Evolutionary conservation across 1,140 invertebrate genomes (phyloP).

Genomic region (Pristionchus pacificus): DNA sequence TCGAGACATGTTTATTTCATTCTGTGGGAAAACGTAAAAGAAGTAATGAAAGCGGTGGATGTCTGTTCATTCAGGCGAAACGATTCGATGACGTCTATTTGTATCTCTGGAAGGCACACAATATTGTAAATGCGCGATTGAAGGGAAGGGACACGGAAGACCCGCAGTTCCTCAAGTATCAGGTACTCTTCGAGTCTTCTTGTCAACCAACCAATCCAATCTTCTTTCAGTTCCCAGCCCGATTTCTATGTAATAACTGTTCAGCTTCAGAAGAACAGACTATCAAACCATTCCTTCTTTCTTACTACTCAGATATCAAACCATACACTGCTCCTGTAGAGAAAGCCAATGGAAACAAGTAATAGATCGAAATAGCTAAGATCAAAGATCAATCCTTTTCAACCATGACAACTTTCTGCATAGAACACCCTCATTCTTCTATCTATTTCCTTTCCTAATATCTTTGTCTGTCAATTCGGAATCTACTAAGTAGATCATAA

Average conservation of each 20-base stretch:
- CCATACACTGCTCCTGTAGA: slow-evolving; percentile 12
- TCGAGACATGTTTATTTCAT: too few species aligned
- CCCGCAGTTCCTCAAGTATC: slow-evolving; percentile 39
- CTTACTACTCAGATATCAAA: slow-evolving; percentile 35
- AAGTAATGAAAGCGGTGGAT: too few species aligned
- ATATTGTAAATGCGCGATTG: slow-evolving; percentile 38
- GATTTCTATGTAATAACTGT: slow-evolving; percentile 36
- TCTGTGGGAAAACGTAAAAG: too few species aligned
- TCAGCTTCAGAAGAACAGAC: slow-evolving; percentile 13
- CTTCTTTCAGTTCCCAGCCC: slow-evolving; percentile 30
- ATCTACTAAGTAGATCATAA: too few species aligned
- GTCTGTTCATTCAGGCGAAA: slow-evolving; percentile 25
- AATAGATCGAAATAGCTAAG: too few species aligned
- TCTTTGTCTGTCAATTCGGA: too few species aligned
- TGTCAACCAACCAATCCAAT: neutral
- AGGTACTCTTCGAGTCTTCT: slow-evolving; percentile 5
- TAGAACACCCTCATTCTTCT: too few species aligned
- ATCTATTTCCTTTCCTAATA: too few species aligned
- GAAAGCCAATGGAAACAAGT: neutral
- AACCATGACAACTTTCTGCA: too few species aligned
- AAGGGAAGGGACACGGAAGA: slow-evolving; percentile 41
- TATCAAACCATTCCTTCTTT: slow-evolving; percentile 27
- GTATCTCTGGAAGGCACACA: slow-evolving; percentile 42
- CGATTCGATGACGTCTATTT: slow-evolving; percentile 34
- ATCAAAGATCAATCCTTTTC: too few species aligned